A percentile compares a stretch with the other conserved stretches of the same genome.
Evolutionary conservation across 2,797 vertebrate species (phyloP).

Genomic region (Pseudochaenichthys georgianus): DNA sequence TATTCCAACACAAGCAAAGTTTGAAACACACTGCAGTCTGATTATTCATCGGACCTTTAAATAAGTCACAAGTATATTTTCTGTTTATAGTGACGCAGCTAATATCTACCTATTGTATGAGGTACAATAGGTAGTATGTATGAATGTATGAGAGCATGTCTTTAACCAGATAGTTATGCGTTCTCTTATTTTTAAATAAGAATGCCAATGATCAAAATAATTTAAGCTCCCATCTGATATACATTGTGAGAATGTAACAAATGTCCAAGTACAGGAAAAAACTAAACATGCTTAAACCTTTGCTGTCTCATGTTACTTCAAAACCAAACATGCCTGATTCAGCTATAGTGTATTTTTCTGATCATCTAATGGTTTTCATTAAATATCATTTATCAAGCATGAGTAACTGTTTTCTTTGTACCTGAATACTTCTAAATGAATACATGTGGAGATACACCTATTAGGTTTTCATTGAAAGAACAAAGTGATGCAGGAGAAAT

Average conservation of each 20-base stretch:
- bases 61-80: not conserved
- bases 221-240: not conserved
- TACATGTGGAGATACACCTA: not conserved
- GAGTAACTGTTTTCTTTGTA: too few relatives aligned
- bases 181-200: not conserved
- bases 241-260: not conserved
- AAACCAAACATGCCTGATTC: not conserved
- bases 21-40: not conserved
- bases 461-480: not conserved
- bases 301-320: not conserved
- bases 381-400: not conserved
- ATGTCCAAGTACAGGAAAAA: conserved; percentile 4
- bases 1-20: not conserved
- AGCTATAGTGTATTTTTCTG: not conserved
- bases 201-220: conserved; percentile 7
- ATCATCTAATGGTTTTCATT: not conserved
- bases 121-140: not conserved
- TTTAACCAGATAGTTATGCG: not conserved
- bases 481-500: conserved; percentile 18
- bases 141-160: not conserved
- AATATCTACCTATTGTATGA: not conserved
- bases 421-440: not conserved
- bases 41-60: not conserved
- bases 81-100: not conserved
- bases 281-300: not conserved